These are phyloP conservation scores for Carcinoscorpius rotundicauda DNA, from an alignment of 1,140 invertebrate species.

Conservation along the genomic window DNA sequence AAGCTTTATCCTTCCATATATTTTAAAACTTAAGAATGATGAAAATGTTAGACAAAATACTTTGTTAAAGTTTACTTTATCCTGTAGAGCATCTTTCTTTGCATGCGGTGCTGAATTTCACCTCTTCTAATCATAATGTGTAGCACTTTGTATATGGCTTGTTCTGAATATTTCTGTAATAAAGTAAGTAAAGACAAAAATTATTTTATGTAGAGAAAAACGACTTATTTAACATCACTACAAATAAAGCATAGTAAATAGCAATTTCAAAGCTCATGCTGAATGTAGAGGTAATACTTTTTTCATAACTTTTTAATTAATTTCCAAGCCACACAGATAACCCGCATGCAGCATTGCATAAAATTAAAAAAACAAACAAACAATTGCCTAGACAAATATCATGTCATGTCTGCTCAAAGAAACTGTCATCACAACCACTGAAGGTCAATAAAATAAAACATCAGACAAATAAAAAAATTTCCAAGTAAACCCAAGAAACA, in stretches of 20 bases:
- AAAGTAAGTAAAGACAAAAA: constrained; percentile 14
- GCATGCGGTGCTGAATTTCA: constrained; percentile 87
- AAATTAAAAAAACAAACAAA: neutral
- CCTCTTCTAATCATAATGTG: constrained; percentile 86
- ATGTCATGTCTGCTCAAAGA: too few species aligned
- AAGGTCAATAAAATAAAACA: too few species aligned
- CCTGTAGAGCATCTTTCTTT: constrained; percentile 93
- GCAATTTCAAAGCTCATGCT: neutral
- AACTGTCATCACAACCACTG: too few species aligned
- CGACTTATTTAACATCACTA: neutral
- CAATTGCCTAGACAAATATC: too few species aligned
- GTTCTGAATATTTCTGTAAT: constrained; percentile 72
- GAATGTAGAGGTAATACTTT: neutral
- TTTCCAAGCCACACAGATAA: neutral
- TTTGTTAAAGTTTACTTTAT: constrained; percentile 44
- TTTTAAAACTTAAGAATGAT: too few species aligned
- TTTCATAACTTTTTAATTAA: neutral
- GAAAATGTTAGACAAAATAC: too few species aligned
- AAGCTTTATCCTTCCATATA: too few species aligned
- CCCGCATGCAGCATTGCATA: neutral
- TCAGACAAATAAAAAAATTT: too few species aligned
- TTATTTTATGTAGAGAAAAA: constrained; percentile 3
- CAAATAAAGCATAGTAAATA: neutral
- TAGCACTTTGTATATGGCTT: constrained; percentile 76
- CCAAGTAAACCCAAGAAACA: too few species aligned